These are phyloP conservation scores for Argyresthia albistria DNA, from an alignment of 2,888 invertebrate genomes.

Conservation along the genomic window DNA sequence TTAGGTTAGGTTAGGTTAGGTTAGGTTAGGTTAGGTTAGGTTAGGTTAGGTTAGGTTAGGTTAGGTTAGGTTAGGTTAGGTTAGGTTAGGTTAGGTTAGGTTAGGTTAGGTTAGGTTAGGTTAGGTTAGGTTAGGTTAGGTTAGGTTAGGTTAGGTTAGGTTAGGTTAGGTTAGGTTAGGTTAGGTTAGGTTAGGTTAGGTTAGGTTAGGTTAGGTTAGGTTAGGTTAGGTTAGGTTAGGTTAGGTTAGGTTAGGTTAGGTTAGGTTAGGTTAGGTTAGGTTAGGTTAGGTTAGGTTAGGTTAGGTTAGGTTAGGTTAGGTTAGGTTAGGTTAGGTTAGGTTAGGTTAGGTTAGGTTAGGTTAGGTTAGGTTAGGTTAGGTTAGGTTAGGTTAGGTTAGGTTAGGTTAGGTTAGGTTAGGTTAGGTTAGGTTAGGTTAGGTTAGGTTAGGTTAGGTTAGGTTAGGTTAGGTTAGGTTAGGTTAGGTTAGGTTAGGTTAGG, in stretches of 20 bases:
- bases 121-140: slow-evolving; percentile 12
- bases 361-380: slow-evolving; percentile 6
- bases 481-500: not conserved
- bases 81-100: slow-evolving; percentile 12
- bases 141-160: slow-evolving; percentile 11
- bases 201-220: slow-evolving; percentile 10
- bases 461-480: not conserved
- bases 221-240: slow-evolving; percentile 8
- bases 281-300: slow-evolving; percentile 9
- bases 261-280: slow-evolving; percentile 8
- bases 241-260: slow-evolving; percentile 7
- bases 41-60: slow-evolving; percentile 11
- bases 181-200: slow-evolving; percentile 10
- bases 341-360: slow-evolving; percentile 7
- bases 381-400: slow-evolving; percentile 2
- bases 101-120: slow-evolving; percentile 12
- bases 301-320: slow-evolving; percentile 6
- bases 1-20: slow-evolving; percentile 14
- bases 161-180: slow-evolving; percentile 10
- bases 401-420: slow-evolving; percentile 2
- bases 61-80: slow-evolving; percentile 13
- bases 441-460: slow-evolving; percentile 1
- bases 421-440: slow-evolving; percentile 2
- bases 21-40: slow-evolving; percentile 12
- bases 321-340: slow-evolving; percentile 7